phyloP scores from a whole-genome alignment of 2,113 vertebrate genomes.

The Rhinoptilus africanus region DNA sequence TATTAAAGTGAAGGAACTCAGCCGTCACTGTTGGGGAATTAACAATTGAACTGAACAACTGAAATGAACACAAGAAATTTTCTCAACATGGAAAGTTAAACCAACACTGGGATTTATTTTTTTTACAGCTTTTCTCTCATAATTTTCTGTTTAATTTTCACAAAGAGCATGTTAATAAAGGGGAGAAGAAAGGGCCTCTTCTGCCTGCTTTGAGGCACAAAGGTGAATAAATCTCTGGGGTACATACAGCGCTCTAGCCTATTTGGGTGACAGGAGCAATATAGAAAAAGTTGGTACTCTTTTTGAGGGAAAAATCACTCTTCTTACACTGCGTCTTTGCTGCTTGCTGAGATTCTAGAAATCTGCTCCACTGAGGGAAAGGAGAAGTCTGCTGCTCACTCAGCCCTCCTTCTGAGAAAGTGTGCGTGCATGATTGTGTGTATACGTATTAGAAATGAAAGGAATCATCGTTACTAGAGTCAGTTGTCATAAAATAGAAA shows the following conservation, averaged over 20 bases:
- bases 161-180: slow-evolving; percentile 26
- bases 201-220: slow-evolving; percentile 62
- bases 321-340: not conserved
- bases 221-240: slow-evolving; percentile 43
- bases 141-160: slow-evolving; percentile 12
- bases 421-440: not conserved
- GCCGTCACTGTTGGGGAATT: not conserved
- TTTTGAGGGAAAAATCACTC: not conserved
- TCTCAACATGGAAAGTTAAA: slow-evolving; percentile 26
- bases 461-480: not conserved
- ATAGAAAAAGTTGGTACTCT: not conserved
- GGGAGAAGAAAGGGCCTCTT: slow-evolving; percentile 48
- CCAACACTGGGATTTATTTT: not conserved
- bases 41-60: slow-evolving; percentile 30
- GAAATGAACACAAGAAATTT: slow-evolving; percentile 1
- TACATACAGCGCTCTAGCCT: not conserved
- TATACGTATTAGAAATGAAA: not conserved
- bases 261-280: not conserved
- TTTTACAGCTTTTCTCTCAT: not conserved
- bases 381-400: not conserved
- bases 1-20: slow-evolving; percentile 23
- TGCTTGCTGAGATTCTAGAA: slow-evolving; percentile 15
- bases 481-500: slow-evolving; percentile 1
- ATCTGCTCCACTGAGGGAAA: slow-evolving; percentile 5
- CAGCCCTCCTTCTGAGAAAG: slow-evolving; percentile 9